Percentiles rank a stretch among this genome's conserved stretches.
These are phyloP conservation scores for Acromyrmex charruanus DNA, from an alignment of 1,140 invertebrate genomes.

Conservation along the genomic window DNA sequence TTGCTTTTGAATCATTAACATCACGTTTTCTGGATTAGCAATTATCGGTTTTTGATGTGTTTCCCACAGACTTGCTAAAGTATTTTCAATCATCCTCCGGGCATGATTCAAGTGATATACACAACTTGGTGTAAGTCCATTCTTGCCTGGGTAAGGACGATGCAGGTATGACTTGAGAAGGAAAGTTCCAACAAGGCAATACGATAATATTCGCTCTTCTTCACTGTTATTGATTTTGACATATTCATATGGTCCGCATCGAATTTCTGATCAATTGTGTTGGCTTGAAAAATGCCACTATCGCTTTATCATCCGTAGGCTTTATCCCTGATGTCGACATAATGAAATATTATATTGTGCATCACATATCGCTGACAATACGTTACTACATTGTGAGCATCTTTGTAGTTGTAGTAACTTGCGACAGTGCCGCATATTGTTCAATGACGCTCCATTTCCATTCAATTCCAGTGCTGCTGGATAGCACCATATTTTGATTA, in stretches of 20 bases:
- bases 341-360: background rate
- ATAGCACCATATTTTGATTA: too few species aligned
- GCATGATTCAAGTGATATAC: background rate
- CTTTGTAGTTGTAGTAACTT: too few species aligned
- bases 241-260: background rate
- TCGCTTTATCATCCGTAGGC: background rate
- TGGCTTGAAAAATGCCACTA: background rate
- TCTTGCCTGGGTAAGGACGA: background rate
- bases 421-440: too few species aligned
- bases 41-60: constrained; percentile 9
- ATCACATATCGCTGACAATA: background rate
- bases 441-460: too few species aligned
- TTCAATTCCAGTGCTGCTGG: too few species aligned
- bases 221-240: background rate
- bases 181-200: background rate
- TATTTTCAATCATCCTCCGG: background rate
- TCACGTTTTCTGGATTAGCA: background rate
- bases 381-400: too few species aligned
- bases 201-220: background rate
- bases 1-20: background rate
- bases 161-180: background rate
- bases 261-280: background rate
- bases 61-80: background rate
- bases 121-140: background rate
- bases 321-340: background rate